A percentile compares a stretch with the other conserved stretches of the same genome.
These are phyloP conservation scores for Calephelis virginiensis DNA, from an alignment of 1,140 invertebrate genomes.

Conservation along the genomic window DNA sequence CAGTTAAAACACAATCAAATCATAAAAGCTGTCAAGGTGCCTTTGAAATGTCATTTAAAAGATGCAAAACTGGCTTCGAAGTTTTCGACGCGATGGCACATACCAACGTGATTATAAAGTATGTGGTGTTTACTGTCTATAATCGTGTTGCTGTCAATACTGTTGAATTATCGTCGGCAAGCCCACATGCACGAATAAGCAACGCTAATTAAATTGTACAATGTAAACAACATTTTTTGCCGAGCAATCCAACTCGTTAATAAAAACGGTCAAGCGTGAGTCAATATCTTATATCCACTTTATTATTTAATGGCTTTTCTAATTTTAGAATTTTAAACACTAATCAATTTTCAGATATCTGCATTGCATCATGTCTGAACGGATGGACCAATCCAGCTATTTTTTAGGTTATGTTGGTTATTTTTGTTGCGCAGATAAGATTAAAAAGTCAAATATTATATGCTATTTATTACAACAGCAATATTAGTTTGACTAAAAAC, in stretches of 20 bases:
- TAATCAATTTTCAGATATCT: no score
- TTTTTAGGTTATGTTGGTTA: no score
- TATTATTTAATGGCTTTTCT: no score
- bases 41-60: constrained; percentile 6
- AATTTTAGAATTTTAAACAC: no score
- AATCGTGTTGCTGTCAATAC: constrained; percentile 38
- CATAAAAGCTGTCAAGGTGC: constrained; percentile 8
- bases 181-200: constrained; percentile 24
- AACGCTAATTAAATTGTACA: constrained; percentile 20
- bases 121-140: constrained; percentile 24
- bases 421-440: no score
- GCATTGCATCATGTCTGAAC: no score
- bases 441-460: no score
- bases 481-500: no score
- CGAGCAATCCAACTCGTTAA: constrained; percentile 14
- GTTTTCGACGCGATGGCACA: constrained; percentile 33
- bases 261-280: constrained; percentile 12
- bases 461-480: no score
- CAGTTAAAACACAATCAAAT: constrained; percentile 1
- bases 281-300: not conserved
- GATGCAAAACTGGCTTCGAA: constrained; percentile 1
- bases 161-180: constrained; percentile 36
- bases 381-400: no score
- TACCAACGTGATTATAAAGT: constrained; percentile 40
- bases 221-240: constrained; percentile 8